Conservation (phyloP, 2,888 invertebrate species). For the Lathronympha strigana region DNA sequence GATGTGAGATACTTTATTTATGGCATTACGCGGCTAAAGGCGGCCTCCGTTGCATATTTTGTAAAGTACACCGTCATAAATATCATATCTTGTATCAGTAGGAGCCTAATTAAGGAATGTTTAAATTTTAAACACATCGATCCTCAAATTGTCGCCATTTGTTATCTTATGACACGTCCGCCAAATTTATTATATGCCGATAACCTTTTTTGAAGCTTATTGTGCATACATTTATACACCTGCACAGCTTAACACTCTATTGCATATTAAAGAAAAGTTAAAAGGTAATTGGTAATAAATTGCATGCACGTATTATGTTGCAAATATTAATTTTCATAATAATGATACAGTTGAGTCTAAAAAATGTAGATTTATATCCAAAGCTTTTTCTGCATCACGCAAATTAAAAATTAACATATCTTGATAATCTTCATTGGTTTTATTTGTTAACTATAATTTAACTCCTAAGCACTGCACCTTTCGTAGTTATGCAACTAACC, state of each 20-base stretch:
- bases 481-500: no score
- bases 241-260: constrained; percentile 2
- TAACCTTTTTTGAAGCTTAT: constrained; percentile 19
- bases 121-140: constrained; percentile 29
- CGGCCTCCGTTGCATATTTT: constrained; percentile 21
- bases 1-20: constrained; percentile 23
- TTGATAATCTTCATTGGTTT: no score
- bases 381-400: no score
- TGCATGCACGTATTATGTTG: not conserved
- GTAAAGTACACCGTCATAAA: constrained; percentile 26
- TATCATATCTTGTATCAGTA: constrained; percentile 28
- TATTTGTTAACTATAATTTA: no score
- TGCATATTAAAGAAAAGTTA: not conserved
- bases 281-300: not conserved
- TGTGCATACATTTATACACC: constrained; percentile 13
- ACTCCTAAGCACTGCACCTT: no score
- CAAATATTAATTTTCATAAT: not conserved
- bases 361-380: not conserved
- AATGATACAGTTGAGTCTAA: not conserved
- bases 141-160: constrained; percentile 28
- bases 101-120: constrained; percentile 27
- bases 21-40: constrained; percentile 7
- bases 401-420: no score
- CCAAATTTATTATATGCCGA: constrained; percentile 28
- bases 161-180: constrained; percentile 25